Evolutionary conservation across 2,797 vertebrate genomes (phyloP), one percentile per base, ranked within the genome.

Genomic region (Silurus lanzhouensis): DNA sequence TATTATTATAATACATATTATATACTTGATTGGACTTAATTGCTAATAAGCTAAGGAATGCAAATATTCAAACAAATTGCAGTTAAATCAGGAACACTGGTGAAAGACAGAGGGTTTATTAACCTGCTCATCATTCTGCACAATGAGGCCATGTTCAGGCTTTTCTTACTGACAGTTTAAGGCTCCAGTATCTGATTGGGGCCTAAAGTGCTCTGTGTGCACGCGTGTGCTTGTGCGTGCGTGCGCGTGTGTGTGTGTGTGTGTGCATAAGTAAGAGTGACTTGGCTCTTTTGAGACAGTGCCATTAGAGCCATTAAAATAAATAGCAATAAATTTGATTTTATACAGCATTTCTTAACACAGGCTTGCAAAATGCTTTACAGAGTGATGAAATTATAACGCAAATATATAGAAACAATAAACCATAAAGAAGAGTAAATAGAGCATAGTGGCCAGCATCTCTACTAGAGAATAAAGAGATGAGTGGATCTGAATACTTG

Each of bases 271-370:
- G 38, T 25, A 1, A 44, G 22, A 20, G 76, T 63, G 75, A 10
- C 76, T 63, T 7, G 25, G 77, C 58, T 60, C 25, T 22, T 81
- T 66, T 75, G 48, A 66, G 52, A 57, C 6, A 38, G 63, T 48
- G 80, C 55, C 52, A 82, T 86, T 27, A 76, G 20, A 83, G 10
- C 38, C 63, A 78, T 83, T 86, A 76, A 80, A 80, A 44, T 48
- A 13, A 80, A 79, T 64, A 15, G 14, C 77, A 79, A 46, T 79
- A 10, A 61, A 7, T 61, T 63, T 46, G 38, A 22, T 63, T 78
- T 78, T 22, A 46, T 79, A 46, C 8, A 63, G 76, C 31, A 15
- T 20, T 80, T 64, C 17, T 44, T 80, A 17, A 20, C 64, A 64
- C 44, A n/a, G 38, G 60, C 38, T 15, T 64, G 63, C 20, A 60